Evolutionary conservation across 2,797 vertebrate genomes (phyloP), one percentile per base, ranked within the genome.

Genomic region (Rhinophrynus dorsalis): DNA sequence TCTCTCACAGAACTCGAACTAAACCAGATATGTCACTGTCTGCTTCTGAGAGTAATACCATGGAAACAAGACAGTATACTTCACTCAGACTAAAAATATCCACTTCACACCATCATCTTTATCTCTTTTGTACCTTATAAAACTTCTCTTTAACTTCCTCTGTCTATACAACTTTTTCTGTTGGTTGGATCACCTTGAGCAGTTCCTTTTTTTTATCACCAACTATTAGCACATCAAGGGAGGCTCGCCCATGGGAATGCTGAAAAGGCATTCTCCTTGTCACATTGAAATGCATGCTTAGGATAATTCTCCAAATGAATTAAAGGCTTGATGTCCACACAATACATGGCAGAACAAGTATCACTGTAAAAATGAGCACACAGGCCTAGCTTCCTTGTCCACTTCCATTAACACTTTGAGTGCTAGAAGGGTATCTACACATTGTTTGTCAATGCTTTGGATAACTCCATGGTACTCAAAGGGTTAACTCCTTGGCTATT

Each of bases 11-110:
- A 77, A 81, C 77, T 30, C 33, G 81, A 81, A 77, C 51, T 57
- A 40, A 81, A 70, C 79, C 79, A 62, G 75, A 76, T 72, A 74
- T 35, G 1, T 75, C 73, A 85, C 55, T 66, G 54, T 80, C 76
- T 77, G 52, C 60, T 61, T 76, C 67, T 7, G 17, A 84, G 61
- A 79, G 75, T 81, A 79, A 82, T 74, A 78, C 81, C 78, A 81
- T 81, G 80, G 82, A 84, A 88, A 86, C 80, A 78, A 83, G 75
- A 77, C 75, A 77, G 76, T 75, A 76, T 1, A 37, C 79, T 81
- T 72, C 75, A 44, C 75, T 78, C 77, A 62, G 56, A 73, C 74
- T 84, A 82, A 86, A 80, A 79, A 79, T 79, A 86, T 77, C 73
- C 55, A 48, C 42, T 0, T 48, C 52, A 82, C 82, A 81, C 79